Evolutionary conservation across 2,113 vertebrate genomes (phyloP), one percentile per base, ranked within the genome.

Genomic region (Circaetus cinerascens): DNA sequence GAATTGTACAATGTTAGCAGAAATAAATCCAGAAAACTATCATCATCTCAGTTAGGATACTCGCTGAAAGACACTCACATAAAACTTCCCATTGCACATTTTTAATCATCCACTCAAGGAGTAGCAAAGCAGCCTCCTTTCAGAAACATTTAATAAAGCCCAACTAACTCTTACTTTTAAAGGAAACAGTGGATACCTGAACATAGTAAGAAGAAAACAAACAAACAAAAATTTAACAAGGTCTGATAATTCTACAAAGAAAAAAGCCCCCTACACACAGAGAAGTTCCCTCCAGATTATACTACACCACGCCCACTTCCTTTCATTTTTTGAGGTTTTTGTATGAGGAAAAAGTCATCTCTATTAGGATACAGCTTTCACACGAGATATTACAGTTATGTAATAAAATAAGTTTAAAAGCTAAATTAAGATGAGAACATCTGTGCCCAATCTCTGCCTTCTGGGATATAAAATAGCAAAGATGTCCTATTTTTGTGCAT

Each of bases 351-450:
- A 86, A 88, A 60, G 22, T 55, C 79, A 86, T 77, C 56, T 55
- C 63, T 69, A 66, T 74, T 74, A 83, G 59, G 26, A 73, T 7
- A 90, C 17, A 38, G 26, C 48, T 92, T 57, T 83, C 27, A 83
- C 27, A 75, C 22, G 81, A 95, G 85, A 95, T 90, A 93, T 86
- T 93, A 64, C 34, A 69, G 85, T 94, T 94, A 96, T 0, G 2
- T 77, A 97, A 97, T 91, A 92, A 56, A 57, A 0, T 41, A 91
- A 79, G 18, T 89, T 91, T 60, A 76, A 88, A 90, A 88, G 90
- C 53, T 90, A 88, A 72, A 88, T 85, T 72, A 75, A 91, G 73
- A 96, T 51, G 29, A 77, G 66, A 94, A 80, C 79, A 93, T 83
- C 90, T 90, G 78, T 74, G 50, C 45, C 32, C 32, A 91, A 45